These are phyloP conservation scores for Polyodon spathula DNA, from an alignment of 2,113 vertebrate species.

Conservation along the genomic window DNA sequence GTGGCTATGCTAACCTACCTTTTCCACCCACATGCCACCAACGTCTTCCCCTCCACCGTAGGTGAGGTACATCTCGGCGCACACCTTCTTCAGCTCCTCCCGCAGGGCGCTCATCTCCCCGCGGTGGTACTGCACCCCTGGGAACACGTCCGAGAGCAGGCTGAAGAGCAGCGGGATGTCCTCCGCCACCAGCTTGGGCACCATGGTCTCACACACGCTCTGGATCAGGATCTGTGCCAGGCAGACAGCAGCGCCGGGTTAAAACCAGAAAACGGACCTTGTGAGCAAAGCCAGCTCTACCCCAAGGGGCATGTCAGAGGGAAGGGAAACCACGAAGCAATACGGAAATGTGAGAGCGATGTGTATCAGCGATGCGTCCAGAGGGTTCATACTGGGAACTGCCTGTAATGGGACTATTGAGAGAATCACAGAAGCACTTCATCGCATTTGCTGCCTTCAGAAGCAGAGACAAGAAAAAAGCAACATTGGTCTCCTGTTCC, in stretches of 20 bases:
- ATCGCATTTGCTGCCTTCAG: too few relatives aligned
- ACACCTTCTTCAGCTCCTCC: constrained; percentile 95
- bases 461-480: too few relatives aligned
- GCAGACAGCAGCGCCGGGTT: too few relatives aligned
- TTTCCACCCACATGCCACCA: constrained; percentile 96
- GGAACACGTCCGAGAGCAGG: constrained; percentile 93
- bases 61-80: constrained; percentile 89
- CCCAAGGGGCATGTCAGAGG: neutral
- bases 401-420: too few relatives aligned
- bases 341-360: too few relatives aligned
- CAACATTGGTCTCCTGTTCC: too few relatives aligned
- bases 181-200: constrained; percentile 94
- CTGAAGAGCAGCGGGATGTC: constrained; percentile 96
- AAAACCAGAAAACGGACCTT: neutral
- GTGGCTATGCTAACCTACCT: constrained; percentile 56
- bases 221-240: constrained; percentile 93
- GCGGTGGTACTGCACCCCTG: constrained; percentile 86
- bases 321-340: neutral
- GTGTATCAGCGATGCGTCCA: too few relatives aligned
- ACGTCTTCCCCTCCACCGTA: constrained; percentile 96
- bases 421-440: too few relatives aligned
- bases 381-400: too few relatives aligned
- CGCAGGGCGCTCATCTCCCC: constrained; percentile 93
- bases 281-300: neutral
- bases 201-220: constrained; percentile 98